Evolutionary conservation across 2,888 invertebrate species (phyloP).

Genomic region (Caenorhabditis afra): DNA sequence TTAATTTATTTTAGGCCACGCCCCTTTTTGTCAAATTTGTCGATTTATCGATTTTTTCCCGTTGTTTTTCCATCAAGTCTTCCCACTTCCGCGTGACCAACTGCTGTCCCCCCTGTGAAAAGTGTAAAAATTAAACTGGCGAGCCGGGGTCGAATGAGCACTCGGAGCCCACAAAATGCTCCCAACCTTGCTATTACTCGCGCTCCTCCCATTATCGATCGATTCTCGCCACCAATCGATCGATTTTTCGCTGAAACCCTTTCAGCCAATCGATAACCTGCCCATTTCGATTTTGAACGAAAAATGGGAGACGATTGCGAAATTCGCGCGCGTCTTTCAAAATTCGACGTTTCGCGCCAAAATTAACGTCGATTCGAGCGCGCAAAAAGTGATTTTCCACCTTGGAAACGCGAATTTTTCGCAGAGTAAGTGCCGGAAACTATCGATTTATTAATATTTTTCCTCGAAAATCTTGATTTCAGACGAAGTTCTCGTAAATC

Average conservation of each 20-base stretch:
- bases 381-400: not conserved
- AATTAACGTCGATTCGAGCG: not conserved
- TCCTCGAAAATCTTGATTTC: not conserved
- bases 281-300: too few relatives aligned
- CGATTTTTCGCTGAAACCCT: constrained; percentile 18
- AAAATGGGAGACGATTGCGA: constrained; percentile 18
- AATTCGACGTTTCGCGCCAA: too few relatives aligned
- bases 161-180: constrained; percentile 4
- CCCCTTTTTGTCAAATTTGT: too few relatives aligned
- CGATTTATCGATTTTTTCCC: too few relatives aligned
- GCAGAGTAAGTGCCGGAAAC: constrained; percentile 10
- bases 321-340: constrained; percentile 1
- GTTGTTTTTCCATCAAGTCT: too few relatives aligned
- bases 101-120: too few relatives aligned
- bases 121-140: too few relatives aligned
- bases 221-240: not conserved
- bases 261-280: not conserved
- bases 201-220: not conserved
- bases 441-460: not conserved
- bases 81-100: too few relatives aligned
- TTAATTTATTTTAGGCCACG: too few relatives aligned
- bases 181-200: not conserved
- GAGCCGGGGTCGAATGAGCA: too few relatives aligned
- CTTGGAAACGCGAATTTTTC: constrained; percentile 1
- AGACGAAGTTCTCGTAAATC: constrained; percentile 27